Evolutionary conservation across 2,797 vertebrate species (phyloP), one percentile per base, ranked within the genome.

Genomic region (Megaceryle alcyon): DNA sequence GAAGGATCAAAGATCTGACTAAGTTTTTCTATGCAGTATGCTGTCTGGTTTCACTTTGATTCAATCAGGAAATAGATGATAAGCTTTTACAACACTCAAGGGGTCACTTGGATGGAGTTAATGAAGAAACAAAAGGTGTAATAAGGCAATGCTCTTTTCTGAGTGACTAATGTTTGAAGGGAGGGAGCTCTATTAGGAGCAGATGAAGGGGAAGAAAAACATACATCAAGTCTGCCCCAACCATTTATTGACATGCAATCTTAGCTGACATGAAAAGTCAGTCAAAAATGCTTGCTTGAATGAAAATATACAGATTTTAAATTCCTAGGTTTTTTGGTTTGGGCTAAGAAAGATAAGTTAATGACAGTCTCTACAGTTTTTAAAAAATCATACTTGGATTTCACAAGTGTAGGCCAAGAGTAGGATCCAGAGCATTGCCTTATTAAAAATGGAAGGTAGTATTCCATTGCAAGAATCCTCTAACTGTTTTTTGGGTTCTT

Each of bases 1-100:
- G 37, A 49, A 82, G 60, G 79, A 86, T 82, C 86, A 92, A 61
- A 83, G 86, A 8, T 6, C 15, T 80, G 60, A 51, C 64, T 3
- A 53, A 25, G n/a, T 6, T 53, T 60, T 41, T 65, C 49, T 14
- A 63, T 22, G 85, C 60, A 28, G 43, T 56, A 23, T 14, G 43
- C 88, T 71, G 39, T 57, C 59, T 86, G 73, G 60, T 64, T 77
- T 86, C 81, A 26, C 77, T 89, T 56, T 92, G 65, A 93, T 88
- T 94, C 90, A 72, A 51, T 96, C 77, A 94, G 73, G 29, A 80
- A 83, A 72, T 35, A 93, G 90, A 72, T 63, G 53, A 75, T 88
- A 77, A 91, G 84, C 94, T 92, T 83, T 93, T 89, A 88, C 85
- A 91, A 20, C 64, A 43, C 73, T 89, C 77, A 19, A n/a, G 81